Base-by-base conservation (phyloP, 2,113 vertebrate genomes). In the Arvicanthis niloticus region DNA sequence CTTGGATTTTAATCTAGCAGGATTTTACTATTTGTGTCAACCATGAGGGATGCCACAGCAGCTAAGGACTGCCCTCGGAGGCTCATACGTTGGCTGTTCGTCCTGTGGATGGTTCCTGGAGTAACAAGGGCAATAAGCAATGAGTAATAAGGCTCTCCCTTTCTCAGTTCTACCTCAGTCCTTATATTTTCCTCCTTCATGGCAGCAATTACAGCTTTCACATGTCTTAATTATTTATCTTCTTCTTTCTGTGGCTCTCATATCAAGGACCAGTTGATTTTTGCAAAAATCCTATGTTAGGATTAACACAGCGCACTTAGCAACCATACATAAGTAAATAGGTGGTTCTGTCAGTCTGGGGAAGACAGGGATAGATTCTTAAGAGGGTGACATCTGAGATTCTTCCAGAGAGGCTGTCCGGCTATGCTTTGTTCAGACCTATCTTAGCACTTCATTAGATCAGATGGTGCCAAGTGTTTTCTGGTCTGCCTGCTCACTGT, bases 231-330 rank as follows among this genome's bases (percentile, higher is more conserved):
- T 70, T 34, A 16, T 73, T 86, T 85, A 42, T 45, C 42, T 29
- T 81, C 40, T 70, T n/a, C 58, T 76, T 67, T 37, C 31, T 81
- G 4, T 78, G n/a, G 4, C 11, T 58, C 26, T 6, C 42, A 1
- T 4, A 16, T 22, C 2, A 58, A 85, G 3, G 45, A 60, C 53
- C 45, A 62, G 37, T 29, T 78, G 60, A 5, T 87, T 51, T 9
- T 58, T 12, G 24, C 10, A 0, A 42, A 42, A 37, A 15, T 48
- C 21, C 53, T 29, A 6, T 68, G 31, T 68, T 68, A 68, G 67
- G 21, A 75, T 37, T 10, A 75, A 34, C 2, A 3, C 7, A 1
- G 1, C 0, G 8, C 2, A n/a, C 26, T 42, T 48, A 34, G 0
- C n/a, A 34, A 48, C 37, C 53, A 24, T 26, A 45, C 34, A 26